A percentile compares a stretch with the other conserved stretches of the same genome.
These are phyloP conservation scores for Ischnus inquisitorius DNA, from an alignment of 2,888 invertebrate species.

Conservation along the genomic window DNA sequence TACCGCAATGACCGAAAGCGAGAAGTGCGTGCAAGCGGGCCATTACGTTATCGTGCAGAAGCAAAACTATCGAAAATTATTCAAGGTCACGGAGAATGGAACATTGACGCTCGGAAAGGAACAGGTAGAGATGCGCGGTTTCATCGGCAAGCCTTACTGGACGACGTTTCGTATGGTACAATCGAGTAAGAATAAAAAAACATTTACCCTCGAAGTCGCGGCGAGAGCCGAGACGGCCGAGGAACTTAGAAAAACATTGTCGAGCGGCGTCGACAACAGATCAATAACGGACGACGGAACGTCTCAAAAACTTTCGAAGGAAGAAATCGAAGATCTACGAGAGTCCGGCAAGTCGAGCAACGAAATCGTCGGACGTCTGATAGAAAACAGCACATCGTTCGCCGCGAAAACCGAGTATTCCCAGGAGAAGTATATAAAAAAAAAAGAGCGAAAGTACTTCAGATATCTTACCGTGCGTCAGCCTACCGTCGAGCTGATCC, in stretches of 20 bases:
- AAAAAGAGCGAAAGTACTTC: slow-evolving; percentile 97
- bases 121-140: slow-evolving; percentile 89
- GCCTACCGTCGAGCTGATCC: slow-evolving; percentile 93
- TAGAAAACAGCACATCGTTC: slow-evolving; percentile 97
- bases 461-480: slow-evolving; percentile 92
- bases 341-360: slow-evolving; percentile 92
- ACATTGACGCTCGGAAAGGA: slow-evolving; percentile 90
- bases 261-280: slow-evolving; percentile 93
- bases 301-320: slow-evolving; percentile 93
- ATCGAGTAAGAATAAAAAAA: slow-evolving; percentile 83
- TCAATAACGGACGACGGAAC: slow-evolving; percentile 92
- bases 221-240: slow-evolving; percentile 88
- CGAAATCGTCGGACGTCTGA: slow-evolving; percentile 94
- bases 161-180: slow-evolving; percentile 92
- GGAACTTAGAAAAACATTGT: slow-evolving; percentile 88
- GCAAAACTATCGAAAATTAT: slow-evolving; percentile 92
- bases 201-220: slow-evolving; percentile 80
- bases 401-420: slow-evolving; percentile 95
- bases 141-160: slow-evolving; percentile 90
- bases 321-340: slow-evolving; percentile 93
- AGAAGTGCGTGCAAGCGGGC: slow-evolving; percentile 87
- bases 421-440: slow-evolving; percentile 97
- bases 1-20: slow-evolving; percentile 10
- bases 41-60: slow-evolving; percentile 92
- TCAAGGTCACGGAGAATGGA: slow-evolving; percentile 90